Evolutionary conservation across 1,140 invertebrate species (phyloP), one percentile per base, ranked within the genome.

Genomic region (Limonius californicus): DNA sequence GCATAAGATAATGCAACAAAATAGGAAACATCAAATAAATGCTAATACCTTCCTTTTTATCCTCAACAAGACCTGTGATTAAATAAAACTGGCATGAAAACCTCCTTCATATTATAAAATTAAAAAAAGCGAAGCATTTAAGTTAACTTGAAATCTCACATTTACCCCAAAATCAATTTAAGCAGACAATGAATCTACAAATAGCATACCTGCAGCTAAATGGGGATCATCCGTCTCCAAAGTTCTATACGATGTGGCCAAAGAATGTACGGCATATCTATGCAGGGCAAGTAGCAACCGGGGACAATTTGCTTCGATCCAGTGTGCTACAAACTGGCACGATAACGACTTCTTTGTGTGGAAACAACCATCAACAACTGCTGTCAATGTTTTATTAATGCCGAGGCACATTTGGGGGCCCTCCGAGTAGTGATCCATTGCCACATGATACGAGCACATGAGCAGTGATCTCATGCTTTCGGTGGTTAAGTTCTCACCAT

Each of bases 251-350:
- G 86, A 85, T 7, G 89, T 92, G 20, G 88, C 88, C 19, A 94
- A 75, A 56, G 87, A 84, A 72, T 92, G 90, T 8, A 92, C 83
- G 58, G 69, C 64, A 60, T 83, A 89, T 73, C 89, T 85, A 75
- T 94, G 91, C n/a, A 93, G 79, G 0, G 89, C 85, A 14, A 87
- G 78, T 9, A 92, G 80, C 14, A 92, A 77, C 45, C 89, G 79
- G 16, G 89, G 88, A 66, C 87, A 87, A 78, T 93, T 86, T 64
- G 86, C 82, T 64, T 84, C 82, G 12, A 93, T 79, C 91, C 91
- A 94, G 72, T 90, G 89, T 27, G 85, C 83, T 19, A 92, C 84
- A 70, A 85, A 94, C 64, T 85, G 85, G 0, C 84, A 77, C 20
- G 89, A 90, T 61, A 94, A 81, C 39, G 78, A 80, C 45, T 85